Evolutionary conservation across 2,797 vertebrate genomes (phyloP).

Genomic region (Sebastes goodei): DNA sequence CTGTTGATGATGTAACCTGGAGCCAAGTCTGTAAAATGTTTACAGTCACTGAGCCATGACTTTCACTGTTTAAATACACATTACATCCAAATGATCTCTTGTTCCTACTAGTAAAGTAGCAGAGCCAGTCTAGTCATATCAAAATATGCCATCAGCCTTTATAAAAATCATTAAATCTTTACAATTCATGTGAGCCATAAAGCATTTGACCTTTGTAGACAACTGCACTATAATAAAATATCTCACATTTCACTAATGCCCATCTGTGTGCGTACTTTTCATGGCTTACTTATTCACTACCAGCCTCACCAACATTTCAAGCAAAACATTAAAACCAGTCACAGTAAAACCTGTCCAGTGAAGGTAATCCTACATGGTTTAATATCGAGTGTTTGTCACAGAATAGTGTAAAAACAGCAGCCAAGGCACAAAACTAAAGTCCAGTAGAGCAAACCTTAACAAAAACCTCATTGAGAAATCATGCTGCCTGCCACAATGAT

Average conservation of each 20-base stretch:
- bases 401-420: constrained; percentile 52
- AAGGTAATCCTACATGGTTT: neutral
- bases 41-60: neutral
- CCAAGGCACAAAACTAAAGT: constrained; percentile 65
- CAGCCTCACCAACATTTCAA: constrained; percentile 12
- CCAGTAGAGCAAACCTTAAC: constrained; percentile 26
- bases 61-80: neutral
- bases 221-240: neutral
- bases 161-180: neutral
- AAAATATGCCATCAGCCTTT: constrained; percentile 14
- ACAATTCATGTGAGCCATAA: constrained; percentile 7
- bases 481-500: constrained; percentile 9
- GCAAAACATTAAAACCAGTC: constrained; percentile 6
- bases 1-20: neutral
- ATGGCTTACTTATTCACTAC: neutral
- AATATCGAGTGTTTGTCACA: constrained; percentile 24
- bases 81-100: neutral
- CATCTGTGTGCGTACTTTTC: constrained; percentile 3
- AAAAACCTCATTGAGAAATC: constrained; percentile 16
- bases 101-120: neutral
- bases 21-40: neutral
- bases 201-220: constrained; percentile 15
- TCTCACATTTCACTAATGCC: constrained; percentile 8
- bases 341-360: constrained; percentile 19
- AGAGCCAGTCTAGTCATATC: neutral